Evolutionary conservation across 2,797 vertebrate species (phyloP).

Genomic region (Falco columbarius): DNA sequence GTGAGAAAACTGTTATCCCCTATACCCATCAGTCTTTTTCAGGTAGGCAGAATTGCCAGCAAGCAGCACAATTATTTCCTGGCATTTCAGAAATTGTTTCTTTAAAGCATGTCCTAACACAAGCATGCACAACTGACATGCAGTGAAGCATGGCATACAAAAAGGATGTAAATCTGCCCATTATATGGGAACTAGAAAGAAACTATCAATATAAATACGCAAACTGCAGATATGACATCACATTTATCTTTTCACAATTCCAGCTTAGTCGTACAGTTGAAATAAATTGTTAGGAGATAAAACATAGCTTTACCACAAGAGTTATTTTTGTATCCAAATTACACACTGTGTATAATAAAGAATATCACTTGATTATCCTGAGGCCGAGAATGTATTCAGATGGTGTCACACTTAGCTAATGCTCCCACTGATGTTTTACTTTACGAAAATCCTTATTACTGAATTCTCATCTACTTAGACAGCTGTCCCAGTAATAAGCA

Average conservation of each 20-base stretch:
- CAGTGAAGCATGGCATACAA: not conserved
- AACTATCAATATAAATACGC: not conserved
- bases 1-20: not conserved
- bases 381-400: not conserved
- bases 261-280: not conserved
- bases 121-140: not conserved
- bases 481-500: not conserved
- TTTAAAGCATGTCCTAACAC: not conserved
- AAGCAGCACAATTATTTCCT: not conserved
- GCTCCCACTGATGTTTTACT: not conserved
- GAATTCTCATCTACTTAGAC: not conserved
- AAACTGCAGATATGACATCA: not conserved
- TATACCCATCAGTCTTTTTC: not conserved
- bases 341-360: not conserved
- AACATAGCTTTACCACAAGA: not conserved
- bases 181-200: not conserved
- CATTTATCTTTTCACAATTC: not conserved
- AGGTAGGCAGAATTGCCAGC: not conserved
- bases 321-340: not conserved
- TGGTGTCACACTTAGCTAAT: not conserved
- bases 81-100: not conserved
- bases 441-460: not conserved
- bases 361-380: not conserved
- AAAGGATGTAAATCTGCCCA: not conserved
- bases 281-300: not conserved